These are phyloP conservation scores for Orthosia cruda DNA, from an alignment of 2,888 invertebrate genomes.

Conservation along the genomic window DNA sequence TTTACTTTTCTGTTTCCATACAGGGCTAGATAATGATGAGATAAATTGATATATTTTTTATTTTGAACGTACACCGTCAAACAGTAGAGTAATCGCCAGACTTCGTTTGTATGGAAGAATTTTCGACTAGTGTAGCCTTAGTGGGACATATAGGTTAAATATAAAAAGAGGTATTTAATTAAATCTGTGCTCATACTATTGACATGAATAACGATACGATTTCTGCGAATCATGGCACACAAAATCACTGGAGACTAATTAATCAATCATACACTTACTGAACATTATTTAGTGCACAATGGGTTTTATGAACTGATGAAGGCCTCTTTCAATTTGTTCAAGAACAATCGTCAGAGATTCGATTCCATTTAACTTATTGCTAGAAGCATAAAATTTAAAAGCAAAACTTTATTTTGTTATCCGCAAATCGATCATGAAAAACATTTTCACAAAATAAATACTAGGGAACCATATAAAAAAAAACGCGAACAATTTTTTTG, in stretches of 20 bases:
- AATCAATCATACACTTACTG: not conserved
- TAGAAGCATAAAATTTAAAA: not conserved
- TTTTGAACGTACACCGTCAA: no score
- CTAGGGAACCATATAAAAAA: not conserved
- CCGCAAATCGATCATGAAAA: not conserved
- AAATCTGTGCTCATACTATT: not conserved
- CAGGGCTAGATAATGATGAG: no score
- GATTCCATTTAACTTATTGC: not conserved
- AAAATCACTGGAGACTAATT: not conserved
- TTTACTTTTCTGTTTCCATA: no score
- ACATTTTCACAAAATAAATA: not conserved
- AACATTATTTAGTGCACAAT: not conserved
- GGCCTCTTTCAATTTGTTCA: not conserved
- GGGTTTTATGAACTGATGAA: not conserved
- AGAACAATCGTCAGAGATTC: not conserved
- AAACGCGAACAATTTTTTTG: not conserved
- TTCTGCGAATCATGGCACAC: constrained; percentile 1
- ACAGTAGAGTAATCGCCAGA: no score
- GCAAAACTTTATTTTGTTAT: not conserved
- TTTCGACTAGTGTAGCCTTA: no score
- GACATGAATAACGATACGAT: not conserved
- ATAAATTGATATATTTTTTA: no score
- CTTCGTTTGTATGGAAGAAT: no score
- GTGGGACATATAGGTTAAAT: no score
- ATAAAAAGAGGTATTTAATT: not conserved